Evolutionary conservation across 2,888 invertebrate species (phyloP).

Genomic region (Sthenelais limicola): DNA sequence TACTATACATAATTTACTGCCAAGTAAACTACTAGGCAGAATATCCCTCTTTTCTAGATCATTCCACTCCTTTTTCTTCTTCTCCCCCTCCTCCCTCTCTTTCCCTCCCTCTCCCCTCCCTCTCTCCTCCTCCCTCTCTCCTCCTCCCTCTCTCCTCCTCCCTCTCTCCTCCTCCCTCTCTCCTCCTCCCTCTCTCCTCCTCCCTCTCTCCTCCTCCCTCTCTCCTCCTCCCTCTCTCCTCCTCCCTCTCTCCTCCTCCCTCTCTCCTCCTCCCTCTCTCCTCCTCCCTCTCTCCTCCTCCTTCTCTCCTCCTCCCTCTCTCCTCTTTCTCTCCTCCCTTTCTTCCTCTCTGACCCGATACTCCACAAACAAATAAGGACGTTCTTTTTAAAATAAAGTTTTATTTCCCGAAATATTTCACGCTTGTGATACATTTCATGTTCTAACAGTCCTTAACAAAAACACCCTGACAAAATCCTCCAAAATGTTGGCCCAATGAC

Average conservation of each 20-base stretch:
- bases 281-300: neutral
- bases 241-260: neutral
- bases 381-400: no score
- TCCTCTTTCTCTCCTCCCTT: no score
- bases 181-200: slow-evolving; percentile 8
- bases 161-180: slow-evolving; percentile 2
- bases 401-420: no score
- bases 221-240: neutral
- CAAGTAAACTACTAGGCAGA: neutral
- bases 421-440: no score
- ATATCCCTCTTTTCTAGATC: neutral
- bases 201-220: slow-evolving; percentile 14
- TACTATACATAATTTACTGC: no score
- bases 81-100: slow-evolving; percentile 14
- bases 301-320: no score
- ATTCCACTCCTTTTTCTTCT: slow-evolving; percentile 4
- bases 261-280: no score
- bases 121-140: slow-evolving; percentile 1
- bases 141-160: neutral
- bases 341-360: no score
- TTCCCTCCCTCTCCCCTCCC: neutral
- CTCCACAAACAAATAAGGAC: no score
- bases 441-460: no score
- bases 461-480: no score
- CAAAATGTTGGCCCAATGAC: no score